These are phyloP conservation scores for Apogon hyalosoma DNA, from an alignment of 2,797 vertebrate species.

Conservation along the genomic window DNA sequence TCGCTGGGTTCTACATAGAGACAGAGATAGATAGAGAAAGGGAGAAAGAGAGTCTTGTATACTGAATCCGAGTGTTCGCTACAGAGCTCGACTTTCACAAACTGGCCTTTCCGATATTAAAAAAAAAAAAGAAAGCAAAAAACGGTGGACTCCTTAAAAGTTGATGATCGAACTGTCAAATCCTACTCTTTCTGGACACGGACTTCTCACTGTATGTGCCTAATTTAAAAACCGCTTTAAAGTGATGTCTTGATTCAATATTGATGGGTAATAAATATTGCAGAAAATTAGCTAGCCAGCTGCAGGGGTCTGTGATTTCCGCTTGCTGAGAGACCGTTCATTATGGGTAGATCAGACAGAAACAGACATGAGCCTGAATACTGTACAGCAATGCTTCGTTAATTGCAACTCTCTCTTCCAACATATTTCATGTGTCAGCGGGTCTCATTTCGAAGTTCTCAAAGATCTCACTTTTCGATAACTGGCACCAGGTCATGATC, in stretches of 20 bases:
- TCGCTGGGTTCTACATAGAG: conserved; percentile 69
- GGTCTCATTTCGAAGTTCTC: conserved; percentile 57
- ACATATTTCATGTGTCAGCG: conserved; percentile 61
- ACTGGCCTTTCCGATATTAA: conserved; percentile 26
- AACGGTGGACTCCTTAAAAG: conserved; percentile 46
- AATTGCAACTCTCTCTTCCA: conserved; percentile 35
- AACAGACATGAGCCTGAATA: conserved; percentile 73
- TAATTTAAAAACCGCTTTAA: conserved; percentile 68
- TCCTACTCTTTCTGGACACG: conserved; percentile 28
- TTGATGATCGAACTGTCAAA: conserved; percentile 64
- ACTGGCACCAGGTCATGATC: conserved; percentile 23
- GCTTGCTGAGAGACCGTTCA: conserved; percentile 65
- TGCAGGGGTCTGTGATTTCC: conserved; percentile 61
- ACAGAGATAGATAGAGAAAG: conserved; percentile 46
- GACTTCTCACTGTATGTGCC: conserved; percentile 36
- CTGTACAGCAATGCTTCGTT: conserved; percentile 57
- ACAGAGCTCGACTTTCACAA: conserved; percentile 50
- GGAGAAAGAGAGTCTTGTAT: conserved; percentile 35
- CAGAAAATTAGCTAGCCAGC: conserved; percentile 62
- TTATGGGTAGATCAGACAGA: conserved; percentile 79
- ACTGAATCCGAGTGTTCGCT: conserved; percentile 23
- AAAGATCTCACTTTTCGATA: conserved; percentile 30
- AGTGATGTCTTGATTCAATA: conserved; percentile 73
- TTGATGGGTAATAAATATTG: conserved; percentile 80
- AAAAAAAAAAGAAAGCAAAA: conserved; percentile 5